Evolutionary conservation across 2,888 invertebrate genomes (phyloP).

Genomic region (Drosophila multiciliata): DNA sequence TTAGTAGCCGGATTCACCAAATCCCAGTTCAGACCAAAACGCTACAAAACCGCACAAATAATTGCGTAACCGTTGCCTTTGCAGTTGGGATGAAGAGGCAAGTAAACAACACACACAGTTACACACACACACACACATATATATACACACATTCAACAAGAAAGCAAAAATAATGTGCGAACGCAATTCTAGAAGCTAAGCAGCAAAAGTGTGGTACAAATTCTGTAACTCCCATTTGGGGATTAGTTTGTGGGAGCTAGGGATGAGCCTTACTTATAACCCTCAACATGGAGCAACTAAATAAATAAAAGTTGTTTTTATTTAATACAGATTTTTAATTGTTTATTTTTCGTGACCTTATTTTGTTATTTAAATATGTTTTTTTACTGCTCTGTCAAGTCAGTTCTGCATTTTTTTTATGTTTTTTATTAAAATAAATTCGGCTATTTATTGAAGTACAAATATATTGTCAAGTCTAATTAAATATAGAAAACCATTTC

Average conservation of each 20-base stretch:
- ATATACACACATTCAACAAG: constrained; percentile 2
- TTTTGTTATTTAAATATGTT: not conserved
- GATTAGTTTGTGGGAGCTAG: constrained; percentile 23
- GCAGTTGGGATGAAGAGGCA: constrained; percentile 21
- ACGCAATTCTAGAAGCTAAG: constrained; percentile 5
- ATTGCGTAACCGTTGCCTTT: constrained; percentile 44
- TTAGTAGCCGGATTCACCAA: constrained; percentile 55
- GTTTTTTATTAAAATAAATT: not conserved
- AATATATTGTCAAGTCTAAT: not conserved
- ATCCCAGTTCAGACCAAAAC: constrained; percentile 40
- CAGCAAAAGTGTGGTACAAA: constrained; percentile 32
- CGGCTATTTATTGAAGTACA: not conserved
- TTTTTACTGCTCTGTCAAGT: not conserved
- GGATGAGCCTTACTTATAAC: constrained; percentile 4
- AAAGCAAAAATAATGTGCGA: constrained; percentile 21
- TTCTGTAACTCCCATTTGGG: constrained; percentile 38
- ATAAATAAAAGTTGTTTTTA: too few relatives aligned
- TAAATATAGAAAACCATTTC: not conserved
- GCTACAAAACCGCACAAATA: constrained; percentile 49
- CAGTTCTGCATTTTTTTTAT: not conserved
- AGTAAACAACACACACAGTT: constrained; percentile 5
- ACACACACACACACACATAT: not conserved
- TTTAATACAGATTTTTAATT: not conserved
- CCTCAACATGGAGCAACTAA: not conserved
- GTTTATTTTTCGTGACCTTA: not conserved